These are phyloP conservation scores for Druceiella hillmani DNA, from an alignment of 2,888 invertebrate genomes.

Conservation along the genomic window DNA sequence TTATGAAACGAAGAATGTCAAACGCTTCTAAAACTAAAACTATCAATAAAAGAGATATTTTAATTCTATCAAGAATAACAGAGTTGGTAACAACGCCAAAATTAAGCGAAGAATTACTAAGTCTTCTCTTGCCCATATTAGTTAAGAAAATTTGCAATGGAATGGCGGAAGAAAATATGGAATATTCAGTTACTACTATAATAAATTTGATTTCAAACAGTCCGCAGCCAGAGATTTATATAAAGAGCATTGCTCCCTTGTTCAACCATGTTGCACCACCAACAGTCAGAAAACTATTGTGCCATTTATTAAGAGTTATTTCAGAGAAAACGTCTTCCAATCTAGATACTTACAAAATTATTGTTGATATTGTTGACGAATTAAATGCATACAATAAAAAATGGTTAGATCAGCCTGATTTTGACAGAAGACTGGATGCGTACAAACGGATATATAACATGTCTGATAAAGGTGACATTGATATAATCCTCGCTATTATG, in stretches of 20 bases:
- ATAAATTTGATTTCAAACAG: constrained; percentile 70
- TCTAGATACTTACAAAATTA: constrained; percentile 43
- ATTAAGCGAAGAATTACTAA: constrained; percentile 64
- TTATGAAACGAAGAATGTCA: constrained; percentile 60
- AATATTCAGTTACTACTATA: constrained; percentile 65
- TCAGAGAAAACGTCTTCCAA: constrained; percentile 39
- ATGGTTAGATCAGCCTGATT: constrained; percentile 94
- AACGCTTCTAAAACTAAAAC: constrained; percentile 52
- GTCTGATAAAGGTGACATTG: constrained; percentile 46
- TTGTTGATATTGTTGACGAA: constrained; percentile 53
- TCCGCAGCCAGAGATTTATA: constrained; percentile 56
- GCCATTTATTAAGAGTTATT: constrained; percentile 57
- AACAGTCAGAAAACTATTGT: constrained; percentile 63
- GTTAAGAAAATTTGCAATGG: constrained; percentile 57
- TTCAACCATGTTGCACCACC: constrained; percentile 62
- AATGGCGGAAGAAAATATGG: constrained; percentile 62
- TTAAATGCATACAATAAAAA: constrained; percentile 84
- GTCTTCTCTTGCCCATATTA: constrained; percentile 65
- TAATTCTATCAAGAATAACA: constrained; percentile 71
- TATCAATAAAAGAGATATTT: constrained; percentile 63
- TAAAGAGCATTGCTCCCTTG: constrained; percentile 65
- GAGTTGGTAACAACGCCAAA: constrained; percentile 64
- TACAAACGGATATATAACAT: constrained; percentile 62
- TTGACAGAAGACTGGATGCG: constrained; percentile 71
- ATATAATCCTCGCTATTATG: constrained; percentile 62